Evolutionary conservation across 1,140 invertebrate species (phyloP).

Genomic region (Magallana gigas): DNA sequence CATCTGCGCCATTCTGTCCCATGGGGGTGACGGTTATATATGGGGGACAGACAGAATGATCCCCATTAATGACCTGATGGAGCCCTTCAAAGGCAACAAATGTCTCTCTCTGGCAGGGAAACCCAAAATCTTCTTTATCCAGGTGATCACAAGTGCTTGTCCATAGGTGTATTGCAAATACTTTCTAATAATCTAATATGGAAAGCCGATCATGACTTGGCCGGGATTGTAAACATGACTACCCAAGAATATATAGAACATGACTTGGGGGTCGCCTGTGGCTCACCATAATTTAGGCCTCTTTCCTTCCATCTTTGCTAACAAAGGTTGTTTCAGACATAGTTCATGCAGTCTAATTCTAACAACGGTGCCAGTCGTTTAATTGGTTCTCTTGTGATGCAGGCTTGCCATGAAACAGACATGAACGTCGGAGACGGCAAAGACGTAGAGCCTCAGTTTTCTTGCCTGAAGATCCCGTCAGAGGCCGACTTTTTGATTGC

Average conservation of each 20-base stretch:
- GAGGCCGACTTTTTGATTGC: slow-evolving; percentile 96
- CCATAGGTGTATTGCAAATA: no score
- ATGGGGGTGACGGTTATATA: slow-evolving; percentile 92
- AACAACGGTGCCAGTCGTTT: no score
- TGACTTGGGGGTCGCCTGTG: no score
- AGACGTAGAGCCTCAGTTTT: slow-evolving; percentile 63
- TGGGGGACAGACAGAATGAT: slow-evolving; percentile 90
- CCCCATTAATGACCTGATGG: slow-evolving; percentile 86
- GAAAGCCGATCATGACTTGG: no score
- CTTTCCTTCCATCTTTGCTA: no score
- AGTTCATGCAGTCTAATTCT: no score
- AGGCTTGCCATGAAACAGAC: slow-evolving; percentile 78
- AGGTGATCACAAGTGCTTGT: slow-evolving; percentile 65
- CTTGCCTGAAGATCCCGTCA: slow-evolving; percentile 90
- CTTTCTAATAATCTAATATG: no score
- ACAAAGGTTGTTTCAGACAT: no score
- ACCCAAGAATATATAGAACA: no score
- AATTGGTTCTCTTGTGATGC: not conserved
- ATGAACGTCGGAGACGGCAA: slow-evolving; percentile 67
- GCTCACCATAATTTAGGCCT: no score
- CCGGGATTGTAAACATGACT: no score
- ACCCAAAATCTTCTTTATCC: slow-evolving; percentile 79
- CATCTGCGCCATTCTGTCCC: slow-evolving; percentile 86
- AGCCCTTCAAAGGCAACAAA: slow-evolving; percentile 90
- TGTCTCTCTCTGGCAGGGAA: slow-evolving; percentile 90